Evolutionary conservation across 2,113 vertebrate genomes (phyloP), one percentile per base, ranked within the genome.

Genomic region (Sturnus vulgaris): DNA sequence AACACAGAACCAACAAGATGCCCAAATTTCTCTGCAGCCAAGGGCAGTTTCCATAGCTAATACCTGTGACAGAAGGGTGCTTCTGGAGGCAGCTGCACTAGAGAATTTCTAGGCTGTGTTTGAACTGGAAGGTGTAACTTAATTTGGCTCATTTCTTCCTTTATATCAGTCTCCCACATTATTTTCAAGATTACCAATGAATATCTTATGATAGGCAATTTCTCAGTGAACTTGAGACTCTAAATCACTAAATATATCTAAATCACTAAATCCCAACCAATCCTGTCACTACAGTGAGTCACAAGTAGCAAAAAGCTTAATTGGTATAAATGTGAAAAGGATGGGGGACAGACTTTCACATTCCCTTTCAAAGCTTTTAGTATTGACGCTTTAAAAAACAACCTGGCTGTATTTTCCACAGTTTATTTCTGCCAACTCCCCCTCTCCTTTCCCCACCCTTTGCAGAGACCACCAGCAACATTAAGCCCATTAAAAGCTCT

Each of bases 261-360:
- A 90, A 91, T 75, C 42, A 77, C 64, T 65, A 90, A 90, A 94
- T 79, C 86, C 52, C 47, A 65, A 49, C 42, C 88, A 90, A 86
- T 90, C 47, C 77, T 86, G 60, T 71, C 83, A 31, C 44, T 75
- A 25, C 42, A 44, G 49, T 68, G 53, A 80, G 63, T 80, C n/a
- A 81, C 75, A 78, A 3, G 3, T 22, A 71, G 40, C 68, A 86
- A 89, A 91, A 93, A 78, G n/a, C 61, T 75, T 87, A 91, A 93
- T 52, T 75, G 63, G 28, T 81, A 23, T 55, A 86, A 82, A 92
- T 60, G 22, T 40, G 33, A 60, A 70, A 71, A 88, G n/a, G 31
- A 40, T 10, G 6, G 12, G 35, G 19, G 39, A 63, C 19, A 78
- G 55, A 70, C 19, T 49, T 86, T 21, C 33, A 68, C 35, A 71